phyloP scores from a whole-genome alignment of 2,113 vertebrate genomes.

The Oceanodroma tethys region DNA sequence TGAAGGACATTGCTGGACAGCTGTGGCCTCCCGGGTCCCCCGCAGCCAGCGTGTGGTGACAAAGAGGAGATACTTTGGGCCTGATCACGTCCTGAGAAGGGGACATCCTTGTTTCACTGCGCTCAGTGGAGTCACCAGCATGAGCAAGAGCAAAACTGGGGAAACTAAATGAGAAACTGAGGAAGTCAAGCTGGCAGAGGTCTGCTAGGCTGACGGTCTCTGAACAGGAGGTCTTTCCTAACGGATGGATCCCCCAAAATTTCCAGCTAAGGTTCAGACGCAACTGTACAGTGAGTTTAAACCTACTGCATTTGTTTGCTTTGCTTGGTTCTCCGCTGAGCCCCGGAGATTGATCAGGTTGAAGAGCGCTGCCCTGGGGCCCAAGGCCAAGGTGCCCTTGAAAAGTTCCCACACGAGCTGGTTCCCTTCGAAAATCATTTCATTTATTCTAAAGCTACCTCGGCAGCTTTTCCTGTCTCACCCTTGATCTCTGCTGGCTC shows the following conservation, averaged over 20 bases:
- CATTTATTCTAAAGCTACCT: not conserved
- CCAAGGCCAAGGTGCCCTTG: accelerated
- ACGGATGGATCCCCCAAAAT: not conserved
- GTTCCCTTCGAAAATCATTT: not conserved
- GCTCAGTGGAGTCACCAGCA: accelerated
- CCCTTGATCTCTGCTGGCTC: not conserved
- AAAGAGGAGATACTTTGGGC: not conserved
- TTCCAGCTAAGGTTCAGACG: not conserved
- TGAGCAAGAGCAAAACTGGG: not conserved
- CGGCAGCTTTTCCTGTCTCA: not conserved
- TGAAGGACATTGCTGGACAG: not conserved
- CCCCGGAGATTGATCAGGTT: not conserved
- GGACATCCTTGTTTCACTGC: accelerated
- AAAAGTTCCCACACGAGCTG: not conserved
- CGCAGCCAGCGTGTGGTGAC: not conserved
- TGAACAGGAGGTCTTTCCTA: not conserved
- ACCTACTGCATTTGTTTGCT: not conserved
- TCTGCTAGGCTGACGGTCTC: not conserved
- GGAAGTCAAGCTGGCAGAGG: no score
- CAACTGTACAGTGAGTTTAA: not conserved
- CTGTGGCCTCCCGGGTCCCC: not conserved
- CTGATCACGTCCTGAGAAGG: not conserved
- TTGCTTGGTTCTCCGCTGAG: not conserved
- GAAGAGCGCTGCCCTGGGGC: not conserved
- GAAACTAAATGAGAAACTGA: no score